A percentile compares a stretch with the other conserved stretches of the same genome.
phyloP scores from a whole-genome alignment of 2,888 invertebrate genomes.

The Stratiomys singularior region DNA sequence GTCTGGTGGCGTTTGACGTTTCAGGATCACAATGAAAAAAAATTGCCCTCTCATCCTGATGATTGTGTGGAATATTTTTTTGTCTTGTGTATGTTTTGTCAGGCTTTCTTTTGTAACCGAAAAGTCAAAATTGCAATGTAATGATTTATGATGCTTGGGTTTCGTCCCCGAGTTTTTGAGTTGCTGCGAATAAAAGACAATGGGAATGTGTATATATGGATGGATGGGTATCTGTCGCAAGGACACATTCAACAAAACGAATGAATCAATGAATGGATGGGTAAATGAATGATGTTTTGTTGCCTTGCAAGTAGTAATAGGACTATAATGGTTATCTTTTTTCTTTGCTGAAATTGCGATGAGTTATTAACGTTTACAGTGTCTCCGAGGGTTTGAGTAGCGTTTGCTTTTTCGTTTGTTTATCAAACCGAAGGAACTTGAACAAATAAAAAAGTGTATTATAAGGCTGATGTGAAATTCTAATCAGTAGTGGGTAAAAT shows the following conservation, averaged over 20 bases:
- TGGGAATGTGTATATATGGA: background rate
- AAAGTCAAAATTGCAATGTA: slow-evolving; percentile 51
- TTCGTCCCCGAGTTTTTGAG: background rate
- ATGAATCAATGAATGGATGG: slow-evolving; percentile 34
- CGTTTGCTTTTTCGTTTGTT: background rate
- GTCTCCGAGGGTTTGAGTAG: background rate
- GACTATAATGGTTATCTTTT: slow-evolving; percentile 31
- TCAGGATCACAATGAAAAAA: slow-evolving; percentile 25
- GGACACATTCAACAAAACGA: slow-evolving; percentile 9
- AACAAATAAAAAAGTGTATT: no score
- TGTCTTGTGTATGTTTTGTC: slow-evolving; percentile 29
- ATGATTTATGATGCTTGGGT: slow-evolving; percentile 48
- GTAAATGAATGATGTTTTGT: slow-evolving; percentile 38
- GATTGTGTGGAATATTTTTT: slow-evolving; percentile 27
- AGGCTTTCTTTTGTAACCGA: slow-evolving; percentile 40
- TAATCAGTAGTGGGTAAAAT: no score
- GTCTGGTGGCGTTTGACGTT: background rate
- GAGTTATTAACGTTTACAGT: slow-evolving; percentile 19
- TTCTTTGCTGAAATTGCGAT: slow-evolving; percentile 33
- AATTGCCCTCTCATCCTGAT: slow-evolving; percentile 39
- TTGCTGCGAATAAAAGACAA: background rate
- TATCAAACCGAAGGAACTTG: background rate
- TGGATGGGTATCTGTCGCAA: slow-evolving; percentile 18
- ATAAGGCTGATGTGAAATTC: no score
- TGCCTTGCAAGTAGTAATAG: slow-evolving; percentile 15